Conservation (phyloP, 1,140 invertebrate species). For the Drosophila pseudoananassae region DNA sequence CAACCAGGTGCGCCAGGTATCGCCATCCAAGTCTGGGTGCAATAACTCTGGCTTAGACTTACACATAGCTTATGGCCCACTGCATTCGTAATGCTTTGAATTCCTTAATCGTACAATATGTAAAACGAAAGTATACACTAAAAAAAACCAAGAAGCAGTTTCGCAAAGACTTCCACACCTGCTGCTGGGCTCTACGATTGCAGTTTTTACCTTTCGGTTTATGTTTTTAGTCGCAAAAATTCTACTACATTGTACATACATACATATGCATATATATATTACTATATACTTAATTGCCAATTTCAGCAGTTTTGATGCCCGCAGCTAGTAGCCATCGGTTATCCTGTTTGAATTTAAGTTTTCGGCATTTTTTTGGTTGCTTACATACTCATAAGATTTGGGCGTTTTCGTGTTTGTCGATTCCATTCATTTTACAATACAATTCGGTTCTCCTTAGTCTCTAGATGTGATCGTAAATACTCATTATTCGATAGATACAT, state of each 20-base stretch:
- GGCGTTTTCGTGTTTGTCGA: constrained; percentile 79
- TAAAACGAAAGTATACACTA: constrained; percentile 68
- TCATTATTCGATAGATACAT: constrained; percentile 43
- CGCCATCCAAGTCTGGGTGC: not conserved
- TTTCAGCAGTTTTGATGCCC: constrained; percentile 69
- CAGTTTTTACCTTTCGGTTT: constrained; percentile 21
- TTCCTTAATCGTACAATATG: constrained; percentile 40
- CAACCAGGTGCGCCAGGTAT: not conserved
- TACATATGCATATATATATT: constrained; percentile 16
- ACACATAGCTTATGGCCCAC: not conserved
- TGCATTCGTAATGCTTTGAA: not conserved
- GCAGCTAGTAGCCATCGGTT: constrained; percentile 29
- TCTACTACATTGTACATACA: constrained; percentile 41
- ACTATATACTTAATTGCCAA: constrained; percentile 75
- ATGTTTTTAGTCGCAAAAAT: constrained; percentile 28
- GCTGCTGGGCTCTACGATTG: constrained; percentile 29
- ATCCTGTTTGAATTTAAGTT: constrained; percentile 51
- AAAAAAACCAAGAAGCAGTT: constrained; percentile 68
- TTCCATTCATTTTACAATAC: constrained; percentile 76
- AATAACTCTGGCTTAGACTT: constrained; percentile 1
- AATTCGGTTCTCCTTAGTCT: constrained; percentile 54
- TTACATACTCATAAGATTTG: constrained; percentile 84
- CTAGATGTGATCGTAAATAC: constrained; percentile 49
- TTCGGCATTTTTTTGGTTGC: constrained; percentile 40
- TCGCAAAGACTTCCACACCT: constrained; percentile 27